Base-by-base conservation (phyloP, 2,113 vertebrate species). In the Oreochromis spilurus region DNA sequence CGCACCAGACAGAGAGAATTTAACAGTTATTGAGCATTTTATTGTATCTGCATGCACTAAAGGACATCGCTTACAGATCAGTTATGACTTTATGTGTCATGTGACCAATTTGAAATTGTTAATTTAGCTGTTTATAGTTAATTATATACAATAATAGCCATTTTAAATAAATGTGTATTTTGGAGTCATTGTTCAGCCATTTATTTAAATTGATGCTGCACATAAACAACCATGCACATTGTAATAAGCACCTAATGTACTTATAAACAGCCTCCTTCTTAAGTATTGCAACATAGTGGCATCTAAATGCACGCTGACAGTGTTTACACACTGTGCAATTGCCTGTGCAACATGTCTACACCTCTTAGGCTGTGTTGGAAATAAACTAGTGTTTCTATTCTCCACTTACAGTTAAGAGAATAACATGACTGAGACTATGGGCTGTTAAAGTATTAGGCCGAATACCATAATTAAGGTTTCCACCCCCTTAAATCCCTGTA, bases 381-480 rank as follows among this genome's bases (percentile, higher is more conserved):
- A 90, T 54, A 84, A 89, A 88, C 29, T 57, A 82, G 48, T 85
- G 55, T 79, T 82, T 83, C 80, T 83, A 53, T 83, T 86, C 84
- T 89, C 55, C 55, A 90, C 82, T 93, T 90, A 89, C 86, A 88
- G 87, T 90, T 72, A 93, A 85, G 79, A 84, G 45, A 86, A 91
- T 80, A 88, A 87, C 78, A 83, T 19, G 12, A 84, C 84, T 75
- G 48, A 88, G 84, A 80, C 82, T 88, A 72, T 58, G 85, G 83
- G 81, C 67, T 89, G 87, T 94, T 90, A 88, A 90, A 87, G 91
- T 88, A 90, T 93, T 90, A 91, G n/a, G 26, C 52, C 84, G 80
- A 89, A 94, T 77, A 79, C 91, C 57, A 92, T 94, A 93, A 95
- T 95, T 89, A 92, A 86, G 67, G 91, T 94, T 93, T 91, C 91